A percentile compares a stretch with the other conserved stretches of the same genome.
phyloP scores from a whole-genome alignment of 2,113 vertebrate species.

The Aphelocoma coerulescens region DNA sequence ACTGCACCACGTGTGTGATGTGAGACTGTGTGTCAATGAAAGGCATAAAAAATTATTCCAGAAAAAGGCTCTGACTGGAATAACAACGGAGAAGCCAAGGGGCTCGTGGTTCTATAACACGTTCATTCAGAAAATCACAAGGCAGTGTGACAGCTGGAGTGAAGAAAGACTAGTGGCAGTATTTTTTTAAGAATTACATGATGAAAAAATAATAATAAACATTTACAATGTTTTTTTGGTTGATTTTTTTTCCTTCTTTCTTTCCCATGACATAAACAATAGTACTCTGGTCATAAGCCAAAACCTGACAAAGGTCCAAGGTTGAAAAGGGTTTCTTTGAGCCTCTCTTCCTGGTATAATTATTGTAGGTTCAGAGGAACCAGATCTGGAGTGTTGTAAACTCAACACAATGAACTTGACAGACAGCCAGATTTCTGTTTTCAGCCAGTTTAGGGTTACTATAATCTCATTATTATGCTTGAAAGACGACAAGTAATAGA shows the following conservation, averaged over 20 bases:
- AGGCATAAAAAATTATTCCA: not conserved
- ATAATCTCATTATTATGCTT: constrained; percentile 89
- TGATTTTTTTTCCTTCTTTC: not conserved
- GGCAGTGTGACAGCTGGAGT: not conserved
- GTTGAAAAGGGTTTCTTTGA: constrained; percentile 67
- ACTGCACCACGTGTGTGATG: not conserved
- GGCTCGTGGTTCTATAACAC: not conserved
- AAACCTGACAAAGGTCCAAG: constrained; percentile 59
- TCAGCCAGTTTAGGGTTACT: constrained; percentile 89
- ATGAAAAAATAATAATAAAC: constrained; percentile 46
- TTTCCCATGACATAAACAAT: constrained; percentile 42
- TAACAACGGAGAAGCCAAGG: not conserved
- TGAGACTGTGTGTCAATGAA: not conserved
- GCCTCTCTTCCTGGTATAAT: constrained; percentile 71
- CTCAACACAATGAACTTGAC: constrained; percentile 86
- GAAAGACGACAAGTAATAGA: constrained; percentile 90
- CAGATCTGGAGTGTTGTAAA: constrained; percentile 79
- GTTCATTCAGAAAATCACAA: constrained; percentile 24
- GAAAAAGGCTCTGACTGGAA: not conserved
- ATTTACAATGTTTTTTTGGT: not conserved
- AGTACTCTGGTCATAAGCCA: constrained; percentile 58
- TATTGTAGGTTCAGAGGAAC: constrained; percentile 80
- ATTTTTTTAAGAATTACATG: not conserved
- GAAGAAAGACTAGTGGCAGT: not conserved
- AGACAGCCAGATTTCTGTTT: constrained; percentile 86